These are phyloP conservation scores for Ptychobarbus kaznakovi DNA, from an alignment of 2,797 vertebrate genomes.

Conservation along the genomic window DNA sequence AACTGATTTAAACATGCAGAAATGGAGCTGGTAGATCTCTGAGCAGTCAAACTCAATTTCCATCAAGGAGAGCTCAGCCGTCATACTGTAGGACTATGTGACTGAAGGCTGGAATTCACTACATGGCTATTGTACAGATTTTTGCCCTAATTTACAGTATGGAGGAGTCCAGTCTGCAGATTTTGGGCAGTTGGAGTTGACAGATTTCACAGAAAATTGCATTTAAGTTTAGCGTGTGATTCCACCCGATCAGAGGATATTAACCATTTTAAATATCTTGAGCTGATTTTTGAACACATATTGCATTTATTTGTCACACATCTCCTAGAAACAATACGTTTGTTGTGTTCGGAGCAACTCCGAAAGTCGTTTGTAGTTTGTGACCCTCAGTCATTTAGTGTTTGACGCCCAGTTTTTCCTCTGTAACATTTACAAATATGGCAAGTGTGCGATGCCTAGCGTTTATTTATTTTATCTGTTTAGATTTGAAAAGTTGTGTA, in stretches of 20 bases:
- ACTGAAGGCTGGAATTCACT: not conserved
- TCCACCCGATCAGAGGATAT: not conserved
- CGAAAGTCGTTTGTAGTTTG: not conserved
- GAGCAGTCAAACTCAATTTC: not conserved
- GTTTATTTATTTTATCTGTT: not conserved
- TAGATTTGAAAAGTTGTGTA: not conserved
- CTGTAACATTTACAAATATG: not conserved
- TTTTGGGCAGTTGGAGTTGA: not conserved
- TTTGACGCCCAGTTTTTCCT: not conserved
- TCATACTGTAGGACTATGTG: not conserved
- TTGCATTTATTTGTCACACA: not conserved
- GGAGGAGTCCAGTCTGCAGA: not conserved
- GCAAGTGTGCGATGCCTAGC: not conserved
- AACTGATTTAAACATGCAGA: slow-evolving; percentile 30
- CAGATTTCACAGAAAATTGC: not conserved
- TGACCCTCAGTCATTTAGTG: not conserved
- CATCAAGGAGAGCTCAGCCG: not conserved
- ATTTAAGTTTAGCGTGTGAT: not conserved
- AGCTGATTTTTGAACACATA: not conserved
- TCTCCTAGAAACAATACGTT: too few relatives aligned
- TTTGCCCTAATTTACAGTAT: not conserved
- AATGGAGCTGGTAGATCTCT: not conserved
- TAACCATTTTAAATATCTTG: not conserved
- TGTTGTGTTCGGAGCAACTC: not conserved
- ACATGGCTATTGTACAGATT: not conserved